phyloP scores from a whole-genome alignment of 2,888 invertebrate genomes.

The Sphaerophoria rueppellii region DNA sequence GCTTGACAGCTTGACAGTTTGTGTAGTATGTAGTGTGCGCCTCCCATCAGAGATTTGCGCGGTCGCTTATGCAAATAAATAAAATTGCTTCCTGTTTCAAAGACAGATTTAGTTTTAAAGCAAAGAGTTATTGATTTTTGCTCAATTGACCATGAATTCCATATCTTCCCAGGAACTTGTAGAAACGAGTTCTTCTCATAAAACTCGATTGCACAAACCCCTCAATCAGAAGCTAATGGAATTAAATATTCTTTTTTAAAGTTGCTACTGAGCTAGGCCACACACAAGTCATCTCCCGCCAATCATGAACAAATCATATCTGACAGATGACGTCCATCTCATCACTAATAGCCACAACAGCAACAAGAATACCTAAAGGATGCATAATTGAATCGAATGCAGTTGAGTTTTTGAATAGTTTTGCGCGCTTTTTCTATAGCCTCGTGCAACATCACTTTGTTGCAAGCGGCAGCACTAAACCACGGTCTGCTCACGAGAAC shows the following conservation, averaged over 20 bases:
- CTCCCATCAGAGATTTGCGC: not conserved
- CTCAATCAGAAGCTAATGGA: constrained; percentile 9
- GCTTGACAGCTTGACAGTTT: constrained; percentile 21
- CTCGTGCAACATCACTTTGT: constrained; percentile 33
- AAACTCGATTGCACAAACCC: not conserved
- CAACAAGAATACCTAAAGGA: not conserved
- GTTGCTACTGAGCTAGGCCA: constrained; percentile 44
- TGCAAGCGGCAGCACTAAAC: not conserved
- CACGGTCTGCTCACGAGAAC: not conserved
- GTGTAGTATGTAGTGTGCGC: not conserved
- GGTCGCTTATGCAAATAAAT: constrained; percentile 1
- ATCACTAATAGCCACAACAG: not conserved
- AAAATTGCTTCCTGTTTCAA: not conserved
- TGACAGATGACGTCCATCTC: constrained; percentile 49
- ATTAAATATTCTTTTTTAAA: not conserved
- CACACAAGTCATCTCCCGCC: constrained; percentile 47
- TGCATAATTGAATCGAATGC: constrained; percentile 38
- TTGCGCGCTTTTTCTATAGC: constrained; percentile 11
- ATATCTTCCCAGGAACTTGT: too few relatives aligned
- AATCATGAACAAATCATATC: constrained; percentile 34
- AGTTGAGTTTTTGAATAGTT: constrained; percentile 47
- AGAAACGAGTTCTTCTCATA: too few relatives aligned
- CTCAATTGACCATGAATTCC: too few relatives aligned
- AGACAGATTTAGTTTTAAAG: not conserved
- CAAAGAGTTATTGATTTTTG: too few relatives aligned